Base-by-base conservation (phyloP, 2,113 vertebrate species). In the Solea senegalensis region DNA sequence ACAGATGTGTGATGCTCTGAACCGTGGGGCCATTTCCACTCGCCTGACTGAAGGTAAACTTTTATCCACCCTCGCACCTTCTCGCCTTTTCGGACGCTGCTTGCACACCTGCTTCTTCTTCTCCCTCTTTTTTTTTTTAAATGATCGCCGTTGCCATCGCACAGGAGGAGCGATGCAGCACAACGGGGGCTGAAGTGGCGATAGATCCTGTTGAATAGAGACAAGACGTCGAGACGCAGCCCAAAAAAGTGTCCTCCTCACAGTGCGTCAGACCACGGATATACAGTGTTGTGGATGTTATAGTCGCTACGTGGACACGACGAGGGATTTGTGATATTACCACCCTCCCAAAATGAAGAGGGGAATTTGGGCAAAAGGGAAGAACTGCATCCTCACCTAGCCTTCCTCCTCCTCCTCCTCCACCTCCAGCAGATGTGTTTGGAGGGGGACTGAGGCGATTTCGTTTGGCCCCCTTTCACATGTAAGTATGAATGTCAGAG, bases 181-280 rank as follows among this genome's bases (percentile, higher is more conserved):
- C 78, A 83, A 89, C 75, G 78, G 86, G 76, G 71, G 87, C 76
- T 81, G 78, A 83, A 90, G 92, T 91, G 89, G 85, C 87, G 53
- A 84, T 74, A 87, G 93, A 93, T 94, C 92, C 92, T 94, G 93
- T 93, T 94, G 92, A 93, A 93, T 89, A 85, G 81, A 92, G 82
- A 84, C 76, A 68, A 85, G 82, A 82, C 86, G 90, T 89, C 87
- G 81, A 90, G 81, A 87, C 89, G 87, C 83, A 83, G 83, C 85
- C 72, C 34, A 8, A 76, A 80, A 91, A 92, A 92, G 92, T 92
- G 88, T 78, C 81, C 81, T 81, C 80, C 80, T 78, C 84, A 65
- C 85, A 90, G 90, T 92, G 91, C 93, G 88, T 91, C 90, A 91
- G 88, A 89, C 68, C 87, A 81, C 84, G 82, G 85, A 85, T 85